phyloP scores from a whole-genome alignment of 1,140 invertebrate genomes.

The Cepaea nemoralis region DNA sequence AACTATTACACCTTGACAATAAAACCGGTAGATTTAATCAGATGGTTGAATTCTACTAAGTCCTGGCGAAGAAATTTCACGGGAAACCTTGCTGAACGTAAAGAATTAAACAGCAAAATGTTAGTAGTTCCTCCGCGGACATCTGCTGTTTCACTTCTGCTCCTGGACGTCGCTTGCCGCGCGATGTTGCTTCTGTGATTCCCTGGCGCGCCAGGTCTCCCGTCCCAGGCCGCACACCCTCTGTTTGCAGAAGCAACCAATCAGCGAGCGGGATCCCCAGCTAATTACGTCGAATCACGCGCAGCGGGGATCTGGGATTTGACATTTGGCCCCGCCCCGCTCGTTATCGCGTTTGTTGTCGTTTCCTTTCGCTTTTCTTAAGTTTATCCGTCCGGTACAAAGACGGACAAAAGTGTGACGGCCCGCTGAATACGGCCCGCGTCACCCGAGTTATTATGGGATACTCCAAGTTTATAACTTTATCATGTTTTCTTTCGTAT shows the following conservation, averaged over 20 bases:
- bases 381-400: not conserved
- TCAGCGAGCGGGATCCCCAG: slow-evolving; percentile 4
- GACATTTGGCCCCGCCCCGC: slow-evolving; percentile 42
- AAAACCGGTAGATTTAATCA: too few relatives aligned
- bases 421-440: not conserved
- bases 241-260: slow-evolving; percentile 13
- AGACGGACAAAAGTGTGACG: not conserved
- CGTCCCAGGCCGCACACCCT: slow-evolving; percentile 18
- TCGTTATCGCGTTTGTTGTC: slow-evolving; percentile 42
- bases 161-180: not conserved
- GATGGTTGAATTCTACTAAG: too few relatives aligned
- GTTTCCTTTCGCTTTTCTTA: slow-evolving; percentile 34
- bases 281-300: slow-evolving; percentile 43
- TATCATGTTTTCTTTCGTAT: not conserved
- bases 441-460: not conserved
- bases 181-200: not conserved
- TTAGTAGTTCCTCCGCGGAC: not conserved
- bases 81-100: too few relatives aligned
- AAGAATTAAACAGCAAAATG: too few relatives aligned
- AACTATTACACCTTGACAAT: too few relatives aligned
- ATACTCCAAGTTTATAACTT: not conserved
- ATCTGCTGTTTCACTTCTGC: slow-evolving; percentile 6
- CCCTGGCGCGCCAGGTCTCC: not conserved
- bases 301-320: slow-evolving; percentile 35
- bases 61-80: too few relatives aligned